Evolutionary conservation across 2,888 invertebrate genomes (phyloP), one percentile per base, ranked within the genome.

Genomic region (Agrotis clavis): DNA sequence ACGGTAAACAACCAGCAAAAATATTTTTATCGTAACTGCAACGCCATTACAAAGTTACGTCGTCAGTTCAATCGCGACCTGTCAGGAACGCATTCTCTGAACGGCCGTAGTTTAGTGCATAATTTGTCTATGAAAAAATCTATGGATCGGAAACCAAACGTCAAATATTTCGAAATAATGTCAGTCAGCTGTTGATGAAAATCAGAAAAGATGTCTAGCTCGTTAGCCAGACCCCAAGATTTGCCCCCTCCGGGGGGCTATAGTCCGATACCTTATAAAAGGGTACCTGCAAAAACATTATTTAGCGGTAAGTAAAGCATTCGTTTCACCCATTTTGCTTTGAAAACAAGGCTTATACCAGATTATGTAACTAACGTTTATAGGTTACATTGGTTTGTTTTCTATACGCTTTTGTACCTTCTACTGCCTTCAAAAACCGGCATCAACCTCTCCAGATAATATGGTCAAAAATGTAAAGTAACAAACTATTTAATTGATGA

Each of bases 161-260:
- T 53, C 47, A 67, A 71, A 57, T 59, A 53, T 62, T 9, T 61
- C 21, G 21, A 71, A 79, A 48, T 50, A 79, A 48, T 50, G 53
- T 30, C 59, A 63, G 54, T 69, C 77, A 77, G 67, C 67, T 72
- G 68, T 75, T 71, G 60, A 19, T 61, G 59, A 62, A 41, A 41
- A 41, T 41, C 41, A 41, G 41, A 41, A 41, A 41, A 41, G 41
- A 41, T 41, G 41, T 41, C 41, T 41, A 41, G 41, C 41, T 41
- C 41, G 2, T 11, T 41, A 41, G 41, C 41, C 41, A 41, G 41
- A 41, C 41, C 41, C 41, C 99, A 99, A 95, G 99, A 99, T 95
- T 97, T 99, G 97, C 99, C 99, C 89, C 99, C 99, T 78, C 94
- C 97, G 69, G 99, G 99, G 90, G 99, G 99, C 84, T 99, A 99